phyloP scores from a whole-genome alignment of 2,797 vertebrate species.

The Hydrocynus forskahlii region DNA sequence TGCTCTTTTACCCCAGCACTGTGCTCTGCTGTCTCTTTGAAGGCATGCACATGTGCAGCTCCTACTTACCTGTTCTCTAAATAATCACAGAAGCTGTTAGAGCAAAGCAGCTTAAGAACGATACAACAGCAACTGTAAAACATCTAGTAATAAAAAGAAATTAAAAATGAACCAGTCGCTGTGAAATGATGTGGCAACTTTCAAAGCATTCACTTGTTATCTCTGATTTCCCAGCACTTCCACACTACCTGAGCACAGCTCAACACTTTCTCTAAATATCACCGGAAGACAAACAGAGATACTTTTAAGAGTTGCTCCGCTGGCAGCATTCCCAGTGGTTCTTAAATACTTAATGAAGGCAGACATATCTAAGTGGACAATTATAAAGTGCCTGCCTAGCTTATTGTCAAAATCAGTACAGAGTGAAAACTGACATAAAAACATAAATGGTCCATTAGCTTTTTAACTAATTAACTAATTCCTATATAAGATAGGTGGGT shows the following conservation, averaged over 20 bases:
- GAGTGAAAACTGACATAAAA: background rate
- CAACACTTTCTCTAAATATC: slow-evolving; percentile 33
- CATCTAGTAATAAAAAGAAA: background rate
- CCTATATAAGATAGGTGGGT: background rate
- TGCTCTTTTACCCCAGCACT: background rate
- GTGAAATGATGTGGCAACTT: slow-evolving; percentile 6
- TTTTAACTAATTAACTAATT: background rate
- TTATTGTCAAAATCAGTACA: slow-evolving; percentile 1
- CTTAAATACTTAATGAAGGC: slow-evolving; percentile 59
- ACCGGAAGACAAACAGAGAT: slow-evolving; percentile 40
- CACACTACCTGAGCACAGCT: slow-evolving; percentile 1
- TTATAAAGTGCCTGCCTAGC: slow-evolving; percentile 22
- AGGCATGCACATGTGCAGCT: slow-evolving; percentile 13
- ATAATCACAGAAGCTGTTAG: slow-evolving; percentile 35
- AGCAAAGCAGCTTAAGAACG: slow-evolving; percentile 16
- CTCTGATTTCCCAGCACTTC: background rate
- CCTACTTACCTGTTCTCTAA: slow-evolving; percentile 35
- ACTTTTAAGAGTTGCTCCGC: slow-evolving; percentile 50
- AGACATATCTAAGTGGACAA: slow-evolving; percentile 33
- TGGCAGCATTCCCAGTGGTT: slow-evolving; percentile 60
- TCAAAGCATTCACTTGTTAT: background rate
- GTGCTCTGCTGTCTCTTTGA: slow-evolving; percentile 21
- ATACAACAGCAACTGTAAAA: background rate
- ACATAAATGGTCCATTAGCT: background rate
- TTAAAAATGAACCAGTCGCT: background rate